These are phyloP conservation scores for Zonitis immaculata DNA, from an alignment of 2,888 invertebrate genomes.

Conservation along the genomic window DNA sequence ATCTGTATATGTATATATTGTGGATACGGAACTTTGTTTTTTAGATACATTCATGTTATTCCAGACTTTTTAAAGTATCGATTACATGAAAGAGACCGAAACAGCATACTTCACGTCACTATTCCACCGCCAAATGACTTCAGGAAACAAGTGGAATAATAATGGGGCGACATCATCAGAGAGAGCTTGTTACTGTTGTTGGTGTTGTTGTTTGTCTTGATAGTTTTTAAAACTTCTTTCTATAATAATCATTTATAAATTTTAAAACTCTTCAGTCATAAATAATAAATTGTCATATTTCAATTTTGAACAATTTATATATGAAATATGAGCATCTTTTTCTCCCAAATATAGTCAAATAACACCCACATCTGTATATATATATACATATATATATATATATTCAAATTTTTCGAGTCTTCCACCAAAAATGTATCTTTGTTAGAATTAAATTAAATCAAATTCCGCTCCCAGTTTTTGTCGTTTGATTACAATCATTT, in stretches of 20 bases:
- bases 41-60: conserved; percentile 29
- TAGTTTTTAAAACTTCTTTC: too few species aligned
- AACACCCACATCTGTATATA: neutral
- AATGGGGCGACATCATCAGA: neutral
- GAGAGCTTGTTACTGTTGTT: neutral
- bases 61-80: conserved; percentile 33
- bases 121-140: conserved; percentile 5
- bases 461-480: neutral
- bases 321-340: neutral
- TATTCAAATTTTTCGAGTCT: neutral
- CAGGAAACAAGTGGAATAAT: conserved; percentile 12
- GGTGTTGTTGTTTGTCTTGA: too few species aligned
- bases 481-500: neutral
- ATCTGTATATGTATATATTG: too few species aligned
- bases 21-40: conserved; percentile 35
- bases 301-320: neutral
- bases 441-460: neutral
- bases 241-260: too few species aligned
- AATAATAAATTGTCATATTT: neutral
- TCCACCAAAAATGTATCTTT: neutral
- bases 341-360: neutral
- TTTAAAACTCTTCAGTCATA: too few species aligned
- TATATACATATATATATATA: too few species aligned
- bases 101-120: conserved; percentile 26
- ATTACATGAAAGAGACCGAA: conserved; percentile 37